Conservation (phyloP, 2,797 vertebrate species). For the Oreochromis grahami region DNA sequence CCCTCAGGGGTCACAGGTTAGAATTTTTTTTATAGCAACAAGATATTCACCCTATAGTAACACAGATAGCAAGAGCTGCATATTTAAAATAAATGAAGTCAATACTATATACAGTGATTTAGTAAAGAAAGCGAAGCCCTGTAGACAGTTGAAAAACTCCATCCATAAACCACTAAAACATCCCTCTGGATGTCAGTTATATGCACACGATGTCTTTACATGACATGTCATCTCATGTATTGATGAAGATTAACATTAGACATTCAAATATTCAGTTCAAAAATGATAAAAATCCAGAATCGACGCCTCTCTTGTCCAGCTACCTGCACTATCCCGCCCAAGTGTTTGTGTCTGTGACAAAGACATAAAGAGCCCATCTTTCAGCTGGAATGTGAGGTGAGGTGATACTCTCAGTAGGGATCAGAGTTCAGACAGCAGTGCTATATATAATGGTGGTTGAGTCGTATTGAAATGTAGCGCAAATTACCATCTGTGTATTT, state of each 20-base stretch:
- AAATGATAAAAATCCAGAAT: neutral
- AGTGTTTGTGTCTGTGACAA: constrained; percentile 31
- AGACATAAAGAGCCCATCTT: constrained; percentile 52
- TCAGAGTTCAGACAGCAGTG: constrained; percentile 58
- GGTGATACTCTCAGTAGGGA: constrained; percentile 56
- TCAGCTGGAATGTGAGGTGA: constrained; percentile 59
- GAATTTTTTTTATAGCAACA: neutral
- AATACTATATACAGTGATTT: neutral
- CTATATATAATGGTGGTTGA: constrained; percentile 72
- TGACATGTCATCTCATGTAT: neutral
- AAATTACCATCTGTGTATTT: constrained; percentile 83
- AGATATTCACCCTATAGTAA: neutral
- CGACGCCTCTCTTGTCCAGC: neutral
- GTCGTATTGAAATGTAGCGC: constrained; percentile 77
- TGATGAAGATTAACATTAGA: constrained; percentile 9
- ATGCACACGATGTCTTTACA: neutral
- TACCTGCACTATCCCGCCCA: neutral
- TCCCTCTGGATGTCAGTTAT: neutral
- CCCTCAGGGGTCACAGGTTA: neutral
- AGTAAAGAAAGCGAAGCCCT: neutral
- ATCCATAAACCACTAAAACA: neutral
- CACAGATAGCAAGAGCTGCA: neutral
- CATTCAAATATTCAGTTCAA: neutral
- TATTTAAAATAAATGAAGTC: neutral
- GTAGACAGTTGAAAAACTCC: neutral